Conservation (phyloP, 2,888 invertebrate species). For the Biston stratarius region DNA sequence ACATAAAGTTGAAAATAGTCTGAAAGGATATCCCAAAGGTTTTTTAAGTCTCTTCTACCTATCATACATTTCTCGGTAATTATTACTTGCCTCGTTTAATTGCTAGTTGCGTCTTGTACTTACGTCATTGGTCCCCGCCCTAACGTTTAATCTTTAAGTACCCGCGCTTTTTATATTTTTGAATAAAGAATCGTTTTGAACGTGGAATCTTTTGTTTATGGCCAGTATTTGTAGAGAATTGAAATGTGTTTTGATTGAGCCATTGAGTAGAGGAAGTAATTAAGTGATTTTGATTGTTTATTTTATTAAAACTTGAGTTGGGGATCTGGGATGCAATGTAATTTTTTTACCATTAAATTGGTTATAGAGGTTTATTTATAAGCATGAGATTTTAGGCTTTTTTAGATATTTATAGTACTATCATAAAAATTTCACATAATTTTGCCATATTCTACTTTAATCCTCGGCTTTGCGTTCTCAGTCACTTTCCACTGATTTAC, state of each 20-base stretch:
- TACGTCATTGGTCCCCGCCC: conserved; percentile 76
- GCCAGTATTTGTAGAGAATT: conserved; percentile 65
- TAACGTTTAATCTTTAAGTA: conserved; percentile 53
- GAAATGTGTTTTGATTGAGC: conserved; percentile 69
- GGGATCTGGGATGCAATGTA: conserved; percentile 23
- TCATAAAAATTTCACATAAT: too few species aligned
- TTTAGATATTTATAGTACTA: too few species aligned
- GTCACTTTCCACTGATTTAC: too few species aligned
- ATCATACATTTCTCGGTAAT: conserved; percentile 64
- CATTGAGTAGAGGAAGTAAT: conserved; percentile 74
- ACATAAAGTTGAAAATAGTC: conserved; percentile 9
- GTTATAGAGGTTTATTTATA: too few species aligned
- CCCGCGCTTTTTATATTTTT: conserved; percentile 47
- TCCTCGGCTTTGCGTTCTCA: too few species aligned
- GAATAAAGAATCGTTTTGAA: conserved; percentile 60
- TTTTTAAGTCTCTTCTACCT: conserved; percentile 47
- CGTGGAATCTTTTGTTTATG: conserved; percentile 73
- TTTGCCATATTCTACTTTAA: too few species aligned
- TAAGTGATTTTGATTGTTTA: conserved; percentile 63
- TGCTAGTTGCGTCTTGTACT: conserved; percentile 74
- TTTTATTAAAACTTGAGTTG: conserved; percentile 36
- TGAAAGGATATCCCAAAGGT: conserved; percentile 11
- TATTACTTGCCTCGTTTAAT: conserved; percentile 74
- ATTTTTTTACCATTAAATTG: conserved; percentile 20
- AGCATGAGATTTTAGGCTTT: too few species aligned